Evolutionary conservation across 1,140 invertebrate genomes (phyloP).

Genomic region (Zaprionus taronus): DNA sequence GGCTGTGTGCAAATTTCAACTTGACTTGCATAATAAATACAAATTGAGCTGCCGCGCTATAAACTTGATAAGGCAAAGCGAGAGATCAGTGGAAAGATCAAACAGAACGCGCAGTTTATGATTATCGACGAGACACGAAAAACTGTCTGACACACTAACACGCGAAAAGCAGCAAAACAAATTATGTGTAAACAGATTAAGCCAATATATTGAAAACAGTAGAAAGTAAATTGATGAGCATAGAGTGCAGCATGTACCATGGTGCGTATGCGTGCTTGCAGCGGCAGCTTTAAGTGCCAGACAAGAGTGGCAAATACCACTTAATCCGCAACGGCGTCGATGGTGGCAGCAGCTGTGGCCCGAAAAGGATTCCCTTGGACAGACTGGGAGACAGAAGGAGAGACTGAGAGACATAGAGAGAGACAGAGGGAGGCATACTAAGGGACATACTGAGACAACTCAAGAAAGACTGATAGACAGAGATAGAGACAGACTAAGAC

Average conservation of each 20-base stretch:
- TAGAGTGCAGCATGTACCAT: background rate
- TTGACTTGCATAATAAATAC: slow-evolving; percentile 70
- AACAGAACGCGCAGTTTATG: slow-evolving; percentile 62
- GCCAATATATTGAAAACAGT: background rate
- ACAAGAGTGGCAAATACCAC: slow-evolving; percentile 40
- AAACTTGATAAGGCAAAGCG: slow-evolving; percentile 50
- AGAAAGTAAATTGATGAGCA: slow-evolving; percentile 1
- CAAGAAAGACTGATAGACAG: too few relatives aligned
- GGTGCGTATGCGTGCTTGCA: slow-evolving; percentile 24
- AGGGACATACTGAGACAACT: too few relatives aligned
- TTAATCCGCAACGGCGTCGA: slow-evolving; percentile 49
- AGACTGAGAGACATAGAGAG: background rate
- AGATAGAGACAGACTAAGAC: too few relatives aligned
- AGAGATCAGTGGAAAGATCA: slow-evolving; percentile 13
- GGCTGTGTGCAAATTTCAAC: slow-evolving; percentile 60
- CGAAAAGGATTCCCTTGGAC: slow-evolving; percentile 30
- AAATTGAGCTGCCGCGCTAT: slow-evolving; percentile 57
- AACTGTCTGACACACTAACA: slow-evolving; percentile 19
- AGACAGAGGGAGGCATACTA: background rate
- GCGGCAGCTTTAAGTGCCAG: slow-evolving; percentile 10
- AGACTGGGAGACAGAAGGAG: background rate
- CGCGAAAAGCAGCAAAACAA: slow-evolving; percentile 3
- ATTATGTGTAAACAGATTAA: slow-evolving; percentile 20
- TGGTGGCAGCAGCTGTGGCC: too few relatives aligned
- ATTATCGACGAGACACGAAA: slow-evolving; percentile 54